Evolutionary conservation across 2,797 vertebrate species (phyloP).

Genomic region (Notamacropus eugenii): DNA sequence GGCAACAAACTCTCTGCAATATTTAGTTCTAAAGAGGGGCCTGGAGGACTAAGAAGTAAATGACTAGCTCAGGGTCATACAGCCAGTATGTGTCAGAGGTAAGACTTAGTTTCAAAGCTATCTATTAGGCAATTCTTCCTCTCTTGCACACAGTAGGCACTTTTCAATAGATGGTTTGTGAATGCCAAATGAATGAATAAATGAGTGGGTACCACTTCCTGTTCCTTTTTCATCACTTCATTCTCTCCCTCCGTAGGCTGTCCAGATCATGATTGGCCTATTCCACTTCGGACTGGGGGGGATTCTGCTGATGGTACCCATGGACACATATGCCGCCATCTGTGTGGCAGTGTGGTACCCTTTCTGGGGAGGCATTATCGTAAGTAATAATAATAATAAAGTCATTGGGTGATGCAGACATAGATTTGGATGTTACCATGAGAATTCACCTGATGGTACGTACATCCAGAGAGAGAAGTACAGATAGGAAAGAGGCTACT

Average conservation of each 20-base stretch:
- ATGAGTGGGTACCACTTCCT: background rate
- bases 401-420: background rate
- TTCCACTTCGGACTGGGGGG: slow-evolving; percentile 83
- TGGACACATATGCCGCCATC: slow-evolving; percentile 70
- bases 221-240: background rate
- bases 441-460: background rate
- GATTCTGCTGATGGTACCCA: slow-evolving; percentile 78
- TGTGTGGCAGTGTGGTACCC: slow-evolving; percentile 82
- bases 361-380: slow-evolving; percentile 83
- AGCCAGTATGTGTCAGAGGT: background rate
- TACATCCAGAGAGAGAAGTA: background rate
- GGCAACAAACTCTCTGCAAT: background rate
- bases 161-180: background rate
- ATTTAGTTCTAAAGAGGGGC: background rate
- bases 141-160: background rate
- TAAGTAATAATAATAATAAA: slow-evolving; percentile 64
- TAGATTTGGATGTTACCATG: background rate
- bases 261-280: slow-evolving; percentile 86
- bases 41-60: background rate
- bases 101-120: background rate
- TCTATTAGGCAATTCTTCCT: background rate
- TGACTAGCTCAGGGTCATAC: background rate
- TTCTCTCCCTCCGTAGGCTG: slow-evolving; percentile 74
- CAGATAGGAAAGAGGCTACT: background rate
- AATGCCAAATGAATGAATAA: background rate